These are phyloP conservation scores for Coenonympha glycerion DNA, from an alignment of 2,888 invertebrate species.

Conservation along the genomic window DNA sequence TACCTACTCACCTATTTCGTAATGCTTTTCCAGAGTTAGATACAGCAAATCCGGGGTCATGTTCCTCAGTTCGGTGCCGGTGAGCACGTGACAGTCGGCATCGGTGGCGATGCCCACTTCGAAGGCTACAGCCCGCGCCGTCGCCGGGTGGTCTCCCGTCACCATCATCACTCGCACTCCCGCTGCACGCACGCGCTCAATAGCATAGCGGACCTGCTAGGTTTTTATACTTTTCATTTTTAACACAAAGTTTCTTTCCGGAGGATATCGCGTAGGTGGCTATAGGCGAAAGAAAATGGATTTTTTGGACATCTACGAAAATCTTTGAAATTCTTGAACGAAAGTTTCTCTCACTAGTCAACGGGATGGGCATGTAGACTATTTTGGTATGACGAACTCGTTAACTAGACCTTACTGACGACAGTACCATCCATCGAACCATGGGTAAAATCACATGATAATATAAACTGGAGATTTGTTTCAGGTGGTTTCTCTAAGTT, in stretches of 20 bases:
- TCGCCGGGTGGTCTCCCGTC: slow-evolving; percentile 88
- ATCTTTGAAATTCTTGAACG: no score
- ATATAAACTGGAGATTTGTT: no score
- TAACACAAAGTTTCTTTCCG: no score
- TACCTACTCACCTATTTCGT: slow-evolving; percentile 57
- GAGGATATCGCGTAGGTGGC: no score
- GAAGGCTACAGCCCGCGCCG: slow-evolving; percentile 84
- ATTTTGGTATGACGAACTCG: no score
- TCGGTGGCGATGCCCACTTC: slow-evolving; percentile 83
- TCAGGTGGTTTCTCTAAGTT: no score
- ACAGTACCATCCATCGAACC: no score
- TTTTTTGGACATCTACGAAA: no score
- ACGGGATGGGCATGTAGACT: no score
- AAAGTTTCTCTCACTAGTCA: neutral
- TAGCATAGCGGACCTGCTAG: slow-evolving; percentile 67
- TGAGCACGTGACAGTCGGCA: slow-evolving; percentile 71
- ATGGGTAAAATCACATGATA: no score
- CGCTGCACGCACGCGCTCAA: slow-evolving; percentile 81
- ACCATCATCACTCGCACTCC: slow-evolving; percentile 89
- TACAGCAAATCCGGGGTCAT: slow-evolving; percentile 76
- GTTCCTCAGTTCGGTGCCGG: slow-evolving; percentile 73
- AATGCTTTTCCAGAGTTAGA: slow-evolving; percentile 56
- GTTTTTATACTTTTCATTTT: neutral
- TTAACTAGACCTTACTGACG: no score
- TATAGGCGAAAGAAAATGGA: no score